Evolutionary conservation across 2,888 invertebrate genomes (phyloP), one percentile per base, ranked within the genome.

Genomic region (Leucoma salicis): DNA sequence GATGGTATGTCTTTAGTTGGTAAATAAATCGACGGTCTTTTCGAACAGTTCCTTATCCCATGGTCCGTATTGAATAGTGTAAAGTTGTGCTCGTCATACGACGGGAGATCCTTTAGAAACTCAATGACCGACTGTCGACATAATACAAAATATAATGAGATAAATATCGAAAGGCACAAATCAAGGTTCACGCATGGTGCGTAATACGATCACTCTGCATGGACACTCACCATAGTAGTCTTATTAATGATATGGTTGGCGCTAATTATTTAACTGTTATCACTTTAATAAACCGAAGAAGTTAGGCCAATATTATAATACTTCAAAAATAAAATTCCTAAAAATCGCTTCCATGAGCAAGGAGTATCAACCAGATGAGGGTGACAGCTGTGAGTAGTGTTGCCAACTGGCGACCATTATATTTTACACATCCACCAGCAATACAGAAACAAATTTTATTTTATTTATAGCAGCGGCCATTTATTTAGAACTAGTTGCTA

Each of bases 1-100:
- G 97, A 95, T 56, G 97, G 96, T 76, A 95, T 94, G 72, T 97
- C 97, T 82, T 95, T 96, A 29, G 98, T 98, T 32, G 97, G 96
- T 56, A 98, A 92, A 83, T 98, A 98, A 43, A 97, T 95, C 14
- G 97, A 95, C 33, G 97, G 97, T 70, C 96, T 92, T 83, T 96
- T 96, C 21, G 95, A 93, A 64, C 95, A 94, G 41, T 95, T 94
- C 73, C 95, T 92, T 63, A 94, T 95, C 25, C 94, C 95, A 72
- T 93, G 94, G 69, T 97, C 97, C 39, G 95, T 94, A 79, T 97
- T 96, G 78, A 96, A 96, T 72, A 96, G 92, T 24, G 97, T 94
- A 75, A 98, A 98, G 77, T 98, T 98, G 60, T 93, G 94, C 70
- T 96, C 95, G 84, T 98, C 94, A 76, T 96, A 96, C 12, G 95